phyloP scores from a whole-genome alignment of 2,888 invertebrate species.

The Malacosoma neustria region DNA sequence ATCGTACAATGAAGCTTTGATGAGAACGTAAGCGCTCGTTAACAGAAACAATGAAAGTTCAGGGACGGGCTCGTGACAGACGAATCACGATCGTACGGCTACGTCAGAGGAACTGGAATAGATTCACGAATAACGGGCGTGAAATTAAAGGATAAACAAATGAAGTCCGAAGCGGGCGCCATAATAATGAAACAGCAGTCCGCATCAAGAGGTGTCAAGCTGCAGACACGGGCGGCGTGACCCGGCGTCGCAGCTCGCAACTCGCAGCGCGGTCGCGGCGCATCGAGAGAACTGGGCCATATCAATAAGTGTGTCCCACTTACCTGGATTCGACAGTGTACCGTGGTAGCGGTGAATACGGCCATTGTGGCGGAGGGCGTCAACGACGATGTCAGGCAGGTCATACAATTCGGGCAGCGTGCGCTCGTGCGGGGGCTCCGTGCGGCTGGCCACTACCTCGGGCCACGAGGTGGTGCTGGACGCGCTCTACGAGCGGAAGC shows the following conservation, averaged over 20 bases:
- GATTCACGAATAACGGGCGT: conserved; percentile 52
- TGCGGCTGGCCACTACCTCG: conserved; percentile 46
- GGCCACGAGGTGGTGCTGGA: conserved; percentile 80
- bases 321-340: conserved; percentile 41
- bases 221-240: conserved; percentile 63
- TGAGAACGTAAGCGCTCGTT: conserved; percentile 28
- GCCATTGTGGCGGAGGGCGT: conserved; percentile 33
- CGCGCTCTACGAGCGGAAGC: conserved; percentile 86
- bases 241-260: conserved; percentile 36
- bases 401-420: conserved; percentile 72
- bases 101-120: conserved; percentile 69
- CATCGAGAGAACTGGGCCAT: conserved; percentile 61
- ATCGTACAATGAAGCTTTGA: conserved; percentile 17
- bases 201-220: conserved; percentile 64
- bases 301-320: conserved; percentile 67
- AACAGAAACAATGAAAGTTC: conserved; percentile 51
- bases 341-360: conserved; percentile 24
- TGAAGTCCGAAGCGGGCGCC: conserved; percentile 56
- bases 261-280: conserved; percentile 37
- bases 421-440: conserved; percentile 59
- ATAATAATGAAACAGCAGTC: conserved; percentile 66
- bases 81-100: conserved; percentile 51
- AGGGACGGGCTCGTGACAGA: conserved; percentile 47
- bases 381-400: conserved; percentile 70
- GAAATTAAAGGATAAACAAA: conserved; percentile 75